Percentiles rank a stretch among this genome's conserved stretches.
Conservation (phyloP, 1,140 invertebrate genomes). For the Lepidurus apus region DNA sequence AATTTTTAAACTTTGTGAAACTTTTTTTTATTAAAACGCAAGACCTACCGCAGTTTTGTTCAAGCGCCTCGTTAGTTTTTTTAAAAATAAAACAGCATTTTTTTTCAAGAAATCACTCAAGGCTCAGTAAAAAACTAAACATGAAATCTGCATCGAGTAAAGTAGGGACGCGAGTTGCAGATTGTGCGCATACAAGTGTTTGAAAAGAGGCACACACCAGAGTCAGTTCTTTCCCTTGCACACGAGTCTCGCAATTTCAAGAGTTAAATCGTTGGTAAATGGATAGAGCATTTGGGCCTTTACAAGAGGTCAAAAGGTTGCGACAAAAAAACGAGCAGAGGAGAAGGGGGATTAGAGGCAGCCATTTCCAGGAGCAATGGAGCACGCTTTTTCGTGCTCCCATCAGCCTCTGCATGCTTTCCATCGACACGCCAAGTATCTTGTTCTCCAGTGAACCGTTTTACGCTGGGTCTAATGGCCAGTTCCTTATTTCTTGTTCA, state of each 20-base stretch:
- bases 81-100: no score
- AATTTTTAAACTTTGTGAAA: no score
- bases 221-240: no score
- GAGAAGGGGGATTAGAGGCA: neutral
- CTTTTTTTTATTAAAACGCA: no score
- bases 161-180: no score
- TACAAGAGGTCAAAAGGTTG: slow-evolving; percentile 18
- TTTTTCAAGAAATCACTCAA: no score
- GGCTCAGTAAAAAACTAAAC: no score
- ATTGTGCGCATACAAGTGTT: no score
- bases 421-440: slow-evolving; percentile 17
- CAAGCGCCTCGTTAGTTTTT: no score
- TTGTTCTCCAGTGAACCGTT: neutral
- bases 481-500: neutral
- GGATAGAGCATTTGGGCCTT: neutral
- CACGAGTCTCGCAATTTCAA: neutral
- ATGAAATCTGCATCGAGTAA: no score
- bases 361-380: neutral
- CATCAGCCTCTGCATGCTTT: neutral
- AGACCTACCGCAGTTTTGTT: no score
- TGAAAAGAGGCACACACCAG: neutral
- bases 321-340: neutral
- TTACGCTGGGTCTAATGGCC: neutral
- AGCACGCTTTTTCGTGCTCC: neutral
- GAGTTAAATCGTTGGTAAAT: slow-evolving; percentile 11